Evolutionary conservation across 2,113 vertebrate genomes (phyloP).

Genomic region (Excalfactoria chinensis): DNA sequence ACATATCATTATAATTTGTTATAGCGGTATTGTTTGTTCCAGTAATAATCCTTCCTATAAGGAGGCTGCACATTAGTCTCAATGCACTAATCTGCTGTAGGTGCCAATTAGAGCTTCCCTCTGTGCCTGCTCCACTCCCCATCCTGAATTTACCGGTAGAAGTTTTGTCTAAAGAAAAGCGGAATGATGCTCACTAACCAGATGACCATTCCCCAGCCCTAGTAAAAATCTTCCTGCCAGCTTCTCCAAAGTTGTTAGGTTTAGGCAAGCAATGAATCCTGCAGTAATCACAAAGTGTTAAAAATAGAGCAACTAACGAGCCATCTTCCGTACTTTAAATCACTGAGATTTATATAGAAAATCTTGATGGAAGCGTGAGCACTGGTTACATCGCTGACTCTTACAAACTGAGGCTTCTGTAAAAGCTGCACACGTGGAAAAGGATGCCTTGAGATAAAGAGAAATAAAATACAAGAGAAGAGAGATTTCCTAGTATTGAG

Average conservation of each 20-base stretch:
- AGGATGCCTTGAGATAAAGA: conserved; percentile 1
- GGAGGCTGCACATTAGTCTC: conserved; percentile 7
- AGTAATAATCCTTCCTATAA: conserved; percentile 25
- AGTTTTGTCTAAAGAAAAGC: not conserved
- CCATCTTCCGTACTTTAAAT: not conserved
- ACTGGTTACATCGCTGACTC: not conserved
- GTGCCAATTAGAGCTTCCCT: not conserved
- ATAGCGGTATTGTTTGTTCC: conserved; percentile 31
- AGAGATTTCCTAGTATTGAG: not conserved
- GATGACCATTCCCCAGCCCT: not conserved
- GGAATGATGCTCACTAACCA: not conserved
- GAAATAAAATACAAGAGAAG: conserved; percentile 23
- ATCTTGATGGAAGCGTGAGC: not conserved
- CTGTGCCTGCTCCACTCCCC: not conserved
- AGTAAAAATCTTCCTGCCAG: not conserved
- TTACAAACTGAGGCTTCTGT: not conserved
- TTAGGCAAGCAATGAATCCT: not conserved
- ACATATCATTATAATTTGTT: not conserved
- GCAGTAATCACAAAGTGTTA: not conserved
- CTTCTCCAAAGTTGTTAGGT: not conserved
- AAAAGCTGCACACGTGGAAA: conserved; percentile 1
- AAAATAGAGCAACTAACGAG: conserved; percentile 32
- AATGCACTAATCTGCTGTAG: not conserved
- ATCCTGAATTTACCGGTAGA: not conserved
- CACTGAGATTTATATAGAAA: conserved; percentile 1